Base-by-base conservation (phyloP, 2,113 vertebrate genomes). In the Pholis gunnellus region DNA sequence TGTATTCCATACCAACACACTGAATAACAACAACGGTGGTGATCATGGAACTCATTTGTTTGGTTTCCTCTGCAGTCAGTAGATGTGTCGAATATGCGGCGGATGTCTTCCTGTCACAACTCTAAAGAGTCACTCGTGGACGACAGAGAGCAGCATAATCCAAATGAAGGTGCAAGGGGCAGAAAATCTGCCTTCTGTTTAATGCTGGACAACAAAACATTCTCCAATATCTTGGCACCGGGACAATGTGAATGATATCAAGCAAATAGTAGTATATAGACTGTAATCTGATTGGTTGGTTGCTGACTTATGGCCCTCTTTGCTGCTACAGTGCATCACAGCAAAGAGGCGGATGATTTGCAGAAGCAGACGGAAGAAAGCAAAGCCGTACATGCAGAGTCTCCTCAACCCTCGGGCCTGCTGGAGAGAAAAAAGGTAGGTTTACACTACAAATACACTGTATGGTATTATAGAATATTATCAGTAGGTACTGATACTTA, bases 341-440 rank as follows among this genome's bases (percentile, higher is more conserved):
- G 9, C 70, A 93, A 89, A 76, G 94, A 94, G 22, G 80, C 92
- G 59, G 66, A 94, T 4, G 76, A 79, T 42, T 52, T 7, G 70
- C 67, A 61, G 20, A 84, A 52, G 44, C 88, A 88, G 73, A 63
- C 42, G 54, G 90, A 89, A 56, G 79, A 73, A 60, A 50, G 22
- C 54, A 89, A 85, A 56, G 44, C 22, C 8, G 1, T 9, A 15
- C 0, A 6, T 0, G 82, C 65, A 29, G 60, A 38, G 6, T 64
- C 52, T 9, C 75, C 57, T 0, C 29, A 76, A 3, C 0, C 48
- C 0, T 27, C 11, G 3, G 94, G 82, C 1, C 94, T 94, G 14
- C 63, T 67, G 0, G 94, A 95, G 52, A 75, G 11, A 79, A 83
- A 92, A n/a, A 75, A 70, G 69, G 93, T 95, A 44, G 31, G 81